These are phyloP conservation scores for Erythrocebus patas DNA, from an alignment of 2,113 vertebrate species.

Conservation along the genomic window DNA sequence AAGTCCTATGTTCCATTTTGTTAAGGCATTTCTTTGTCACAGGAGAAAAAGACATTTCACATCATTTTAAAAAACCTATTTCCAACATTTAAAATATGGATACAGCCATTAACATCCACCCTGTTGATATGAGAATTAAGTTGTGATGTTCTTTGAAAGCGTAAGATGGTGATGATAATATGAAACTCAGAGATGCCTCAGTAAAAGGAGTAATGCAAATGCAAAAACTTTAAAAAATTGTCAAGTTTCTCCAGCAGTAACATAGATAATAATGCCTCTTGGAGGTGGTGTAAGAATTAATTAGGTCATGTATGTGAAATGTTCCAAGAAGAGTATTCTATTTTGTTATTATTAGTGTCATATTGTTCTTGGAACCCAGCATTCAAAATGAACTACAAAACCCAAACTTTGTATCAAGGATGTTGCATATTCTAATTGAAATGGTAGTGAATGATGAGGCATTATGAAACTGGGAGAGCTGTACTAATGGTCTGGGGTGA, in stretches of 20 bases:
- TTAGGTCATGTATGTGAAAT: slow-evolving; percentile 50
- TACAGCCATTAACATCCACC: slow-evolving; percentile 44
- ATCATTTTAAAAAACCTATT: not conserved
- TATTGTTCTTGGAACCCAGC: slow-evolving; percentile 37
- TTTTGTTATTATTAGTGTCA: slow-evolving; percentile 24
- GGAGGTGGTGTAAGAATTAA: slow-evolving; percentile 54
- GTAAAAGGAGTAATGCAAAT: slow-evolving; percentile 15
- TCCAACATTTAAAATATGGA: slow-evolving; percentile 34
- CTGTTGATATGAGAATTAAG: slow-evolving; percentile 22
- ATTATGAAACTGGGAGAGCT: not conserved
- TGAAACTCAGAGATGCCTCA: not conserved
- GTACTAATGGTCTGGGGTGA: not conserved
- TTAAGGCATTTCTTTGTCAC: not conserved
- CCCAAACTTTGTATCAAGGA: not conserved
- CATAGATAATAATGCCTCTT: slow-evolving; percentile 31
- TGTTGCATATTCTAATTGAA: not conserved
- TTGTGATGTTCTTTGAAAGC: slow-evolving; percentile 63
- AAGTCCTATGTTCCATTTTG: not conserved
- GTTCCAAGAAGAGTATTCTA: slow-evolving; percentile 32
- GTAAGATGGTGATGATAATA: not conserved
- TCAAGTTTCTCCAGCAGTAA: slow-evolving; percentile 3
- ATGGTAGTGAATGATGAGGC: not conserved
- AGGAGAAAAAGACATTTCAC: not conserved
- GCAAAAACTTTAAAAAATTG: not conserved
- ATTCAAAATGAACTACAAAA: not conserved